These are phyloP conservation scores for Adineta ricciae DNA, from an alignment of 2,888 invertebrate genomes.

Conservation along the genomic window DNA sequence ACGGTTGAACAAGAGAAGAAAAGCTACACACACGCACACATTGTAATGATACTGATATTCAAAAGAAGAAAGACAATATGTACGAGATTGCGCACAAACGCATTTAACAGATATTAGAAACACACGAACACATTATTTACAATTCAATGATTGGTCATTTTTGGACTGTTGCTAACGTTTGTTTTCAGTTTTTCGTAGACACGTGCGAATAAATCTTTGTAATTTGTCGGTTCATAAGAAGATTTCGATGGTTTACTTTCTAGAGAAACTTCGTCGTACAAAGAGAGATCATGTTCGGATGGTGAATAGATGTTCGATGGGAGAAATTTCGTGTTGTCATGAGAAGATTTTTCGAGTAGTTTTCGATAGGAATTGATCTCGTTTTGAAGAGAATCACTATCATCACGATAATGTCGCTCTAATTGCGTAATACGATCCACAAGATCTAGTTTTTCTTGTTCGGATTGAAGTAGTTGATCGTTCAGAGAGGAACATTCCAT, in stretches of 20 bases:
- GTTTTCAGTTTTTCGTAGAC: not conserved
- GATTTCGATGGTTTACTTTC: not conserved
- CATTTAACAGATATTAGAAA: not conserved
- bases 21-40: not conserved
- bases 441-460: not conserved
- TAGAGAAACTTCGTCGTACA: not conserved
- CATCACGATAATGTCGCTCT: not conserved
- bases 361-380: not conserved
- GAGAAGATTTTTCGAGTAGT: not conserved
- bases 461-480: not conserved
- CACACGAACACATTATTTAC: not conserved
- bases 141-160: not conserved
- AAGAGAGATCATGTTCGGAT: not conserved
- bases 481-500: not conserved
- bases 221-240: not conserved
- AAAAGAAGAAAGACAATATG: not conserved
- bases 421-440: not conserved
- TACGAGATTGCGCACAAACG: not conserved
- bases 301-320: not conserved
- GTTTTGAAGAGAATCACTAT: not conserved
- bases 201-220: not conserved
- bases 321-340: not conserved
- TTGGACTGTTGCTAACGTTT: too few relatives aligned
- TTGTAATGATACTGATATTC: not conserved
- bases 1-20: not conserved